Evolutionary conservation across 2,113 vertebrate genomes (phyloP), one percentile per base, ranked within the genome.

Genomic region (Gymnarchus niloticus): DNA sequence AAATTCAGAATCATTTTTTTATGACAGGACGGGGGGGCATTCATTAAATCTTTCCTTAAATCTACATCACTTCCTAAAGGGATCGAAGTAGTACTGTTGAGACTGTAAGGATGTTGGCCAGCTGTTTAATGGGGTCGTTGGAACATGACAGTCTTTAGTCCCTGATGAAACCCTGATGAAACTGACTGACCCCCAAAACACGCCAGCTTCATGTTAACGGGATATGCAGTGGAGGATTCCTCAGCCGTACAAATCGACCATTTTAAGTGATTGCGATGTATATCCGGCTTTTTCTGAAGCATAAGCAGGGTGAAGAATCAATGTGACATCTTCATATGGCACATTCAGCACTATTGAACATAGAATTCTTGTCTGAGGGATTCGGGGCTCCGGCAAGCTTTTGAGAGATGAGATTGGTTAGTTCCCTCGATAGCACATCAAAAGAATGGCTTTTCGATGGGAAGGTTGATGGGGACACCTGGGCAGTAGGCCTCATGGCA

Each of bases 21-120:
- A 7, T 46, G 76, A 21, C n/a, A 41, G 80, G 25, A 8, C 14
- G 37, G 41, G 41, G 76, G 23, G 52, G n/a, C n/a, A 1, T 81
- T 69, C 49, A 56, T 81, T 54, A 28, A 41, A 78, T 37, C 41
- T 51, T 80, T 77, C 56, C 83, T 82, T 41, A 57, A 77, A 80
- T 80, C 83, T 17, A 28, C 78, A 44, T 82, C 59, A 73, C 44
- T 73, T 33, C 89, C 91, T 88, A 87, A 88, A 88, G 92, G 93
- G 93, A 92, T 91, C 93, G 92, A 93, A 93, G 93, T 93, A 93
- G 91, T 92, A 90, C 90, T 89, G 51, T 51, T 46, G 78, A 48
- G 83, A 56, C 57, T 56, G 56, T 48, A 46, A 73, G 73, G 54
- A 77, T n/a, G 57, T 19, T 46, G 6, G 41, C 52, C 73, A 56